Base-by-base conservation (phyloP, 1,140 invertebrate species). In the Wasmannia auropunctata region DNA sequence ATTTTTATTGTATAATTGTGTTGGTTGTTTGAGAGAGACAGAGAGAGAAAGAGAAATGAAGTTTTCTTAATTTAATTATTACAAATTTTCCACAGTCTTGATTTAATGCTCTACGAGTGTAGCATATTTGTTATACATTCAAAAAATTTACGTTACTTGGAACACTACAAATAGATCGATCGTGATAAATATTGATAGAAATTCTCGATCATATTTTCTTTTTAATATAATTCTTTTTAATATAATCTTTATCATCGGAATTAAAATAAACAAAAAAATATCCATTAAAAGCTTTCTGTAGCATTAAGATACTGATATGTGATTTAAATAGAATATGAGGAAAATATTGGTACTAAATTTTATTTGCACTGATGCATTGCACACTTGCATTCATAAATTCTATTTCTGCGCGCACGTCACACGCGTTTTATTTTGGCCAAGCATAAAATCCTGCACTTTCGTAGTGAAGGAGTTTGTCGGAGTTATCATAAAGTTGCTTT, bases 321-420 rank as follows among this genome's bases (percentile, higher is more conserved):
- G 31, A 74, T 54, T 31, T 28, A 51, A 34, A 72, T 7, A 56
- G n/a, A 7, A 62, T 54, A 31, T 31, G 14, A 54, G 8, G 31
- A 40, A 25, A 16, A 40, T 25, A 40, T 10, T 8, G 22, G 22
- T 40, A 16, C 25, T 67, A 22, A 75, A 28, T 58, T 40, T 40
- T 58, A 34, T 37, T 10, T 43, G 14, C 6, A 43, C 16, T 31
- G 40, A 40, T n/a, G n/a, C n/a, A n/a, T n/a, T n/a, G n/a, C n/a
- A n/a, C n/a, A n/a, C n/a, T n/a, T n/a, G n/a, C n/a, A n/a, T 40
- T 58, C 22, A 16, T 28, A 25, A 75, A 37, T 67, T 80, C 67
- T 54, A 80, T 80, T 51, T 40, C 28, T 40, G 14, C 46, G 37
- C 10, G 8, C 28, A 65, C 14, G 31, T n/a, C 25, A 43, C 7